phyloP scores from a whole-genome alignment of 2,888 invertebrate genomes.

The Selenia dentaria region DNA sequence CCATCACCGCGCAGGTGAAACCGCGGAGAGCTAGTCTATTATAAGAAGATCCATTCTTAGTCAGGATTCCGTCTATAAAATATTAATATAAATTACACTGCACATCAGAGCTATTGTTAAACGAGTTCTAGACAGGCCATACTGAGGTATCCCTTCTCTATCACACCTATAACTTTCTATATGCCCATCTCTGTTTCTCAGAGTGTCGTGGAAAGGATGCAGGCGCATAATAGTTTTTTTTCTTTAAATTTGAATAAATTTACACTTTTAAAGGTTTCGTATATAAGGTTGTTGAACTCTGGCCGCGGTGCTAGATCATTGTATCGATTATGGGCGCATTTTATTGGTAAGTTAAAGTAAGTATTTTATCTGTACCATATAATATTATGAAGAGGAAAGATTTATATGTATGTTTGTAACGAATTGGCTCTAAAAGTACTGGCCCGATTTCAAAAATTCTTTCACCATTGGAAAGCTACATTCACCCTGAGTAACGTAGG shows the following conservation, averaged over 20 bases:
- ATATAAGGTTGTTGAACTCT: constrained; percentile 59
- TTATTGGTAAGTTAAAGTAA: too few species aligned
- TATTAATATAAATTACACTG: constrained; percentile 5
- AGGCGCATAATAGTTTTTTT: constrained; percentile 62
- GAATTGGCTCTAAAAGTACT: too few species aligned
- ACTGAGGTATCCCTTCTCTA: constrained; percentile 29
- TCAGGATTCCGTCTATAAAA: too few species aligned
- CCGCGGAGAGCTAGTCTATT: too few species aligned
- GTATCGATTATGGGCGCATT: constrained; percentile 26
- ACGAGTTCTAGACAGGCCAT: constrained; percentile 46
- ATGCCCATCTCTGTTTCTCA: constrained; percentile 36
- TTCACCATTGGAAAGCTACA: too few species aligned
- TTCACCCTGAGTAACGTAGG: too few species aligned
- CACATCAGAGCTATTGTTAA: constrained; percentile 54
- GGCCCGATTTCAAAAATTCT: too few species aligned
- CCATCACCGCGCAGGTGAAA: too few species aligned
- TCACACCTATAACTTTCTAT: constrained; percentile 25
- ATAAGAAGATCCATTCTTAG: too few species aligned
- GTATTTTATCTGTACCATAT: too few species aligned
- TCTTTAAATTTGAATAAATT: constrained; percentile 79
- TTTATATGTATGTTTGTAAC: too few species aligned
- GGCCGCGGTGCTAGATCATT: constrained; percentile 37
- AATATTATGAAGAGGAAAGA: too few species aligned
- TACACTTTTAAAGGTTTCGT: constrained; percentile 70
- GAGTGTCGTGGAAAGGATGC: constrained; percentile 62